Percentiles rank a stretch among this genome's conserved stretches.
phyloP scores from a whole-genome alignment of 2,797 vertebrate species.

The Fistularia commersonii region DNA sequence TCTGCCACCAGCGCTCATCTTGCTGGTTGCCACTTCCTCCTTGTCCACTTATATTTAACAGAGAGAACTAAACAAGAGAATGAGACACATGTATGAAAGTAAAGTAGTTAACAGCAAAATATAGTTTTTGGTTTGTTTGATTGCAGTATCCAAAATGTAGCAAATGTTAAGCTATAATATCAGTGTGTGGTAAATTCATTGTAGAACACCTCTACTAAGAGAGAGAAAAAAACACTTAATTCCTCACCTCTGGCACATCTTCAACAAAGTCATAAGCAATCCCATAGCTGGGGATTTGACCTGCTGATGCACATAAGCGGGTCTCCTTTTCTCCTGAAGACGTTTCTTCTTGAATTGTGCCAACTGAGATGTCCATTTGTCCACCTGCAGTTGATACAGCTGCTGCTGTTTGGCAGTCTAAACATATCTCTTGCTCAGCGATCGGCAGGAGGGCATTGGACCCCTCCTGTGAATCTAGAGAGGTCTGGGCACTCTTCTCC shows the following conservation, averaged over 20 bases:
- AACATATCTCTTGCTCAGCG: conserved; percentile 82
- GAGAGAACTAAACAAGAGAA: conserved; percentile 78
- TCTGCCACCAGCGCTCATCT: conserved; percentile 96
- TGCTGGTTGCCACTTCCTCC: conserved; percentile 83
- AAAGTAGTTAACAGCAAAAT: conserved; percentile 7
- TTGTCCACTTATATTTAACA: conserved; percentile 83
- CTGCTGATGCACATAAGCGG: conserved; percentile 78
- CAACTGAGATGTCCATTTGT: conserved; percentile 70
- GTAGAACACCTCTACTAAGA: background rate
- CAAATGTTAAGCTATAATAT: too few species aligned
- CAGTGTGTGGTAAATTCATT: background rate
- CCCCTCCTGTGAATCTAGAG: conserved; percentile 97
- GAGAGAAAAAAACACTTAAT: background rate
- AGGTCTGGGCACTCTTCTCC: conserved; percentile 99
- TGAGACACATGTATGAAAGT: conserved; percentile 4
- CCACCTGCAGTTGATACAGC: conserved; percentile 69
- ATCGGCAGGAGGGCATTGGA: conserved; percentile 77
- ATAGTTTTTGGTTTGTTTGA: too few species aligned
- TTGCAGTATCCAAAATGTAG: too few species aligned
- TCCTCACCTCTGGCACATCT: conserved; percentile 85
- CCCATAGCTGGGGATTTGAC: conserved; percentile 80
- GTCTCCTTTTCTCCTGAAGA: conserved; percentile 76
- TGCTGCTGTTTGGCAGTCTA: conserved; percentile 82
- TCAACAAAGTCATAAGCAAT: conserved; percentile 80
- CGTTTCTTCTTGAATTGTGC: conserved; percentile 80